Conservation (phyloP, 2,888 invertebrate species). For the Eurytoma adleriae region DNA sequence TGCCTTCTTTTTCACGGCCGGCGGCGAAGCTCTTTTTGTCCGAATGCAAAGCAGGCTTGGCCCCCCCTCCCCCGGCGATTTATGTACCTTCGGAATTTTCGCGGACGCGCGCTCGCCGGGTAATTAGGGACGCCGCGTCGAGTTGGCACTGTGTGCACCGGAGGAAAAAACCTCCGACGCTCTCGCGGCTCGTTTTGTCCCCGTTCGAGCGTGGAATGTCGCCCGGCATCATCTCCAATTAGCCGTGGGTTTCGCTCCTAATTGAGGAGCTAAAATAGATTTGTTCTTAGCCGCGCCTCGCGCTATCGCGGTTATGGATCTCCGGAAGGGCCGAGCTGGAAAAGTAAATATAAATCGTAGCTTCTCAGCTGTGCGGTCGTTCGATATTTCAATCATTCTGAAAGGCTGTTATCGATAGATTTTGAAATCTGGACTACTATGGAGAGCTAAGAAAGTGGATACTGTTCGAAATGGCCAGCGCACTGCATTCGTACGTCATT, state of each 20-base stretch:
- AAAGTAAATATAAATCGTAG: too few species aligned
- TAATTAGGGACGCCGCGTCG: not conserved
- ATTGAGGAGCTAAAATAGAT: slow-evolving; percentile 19
- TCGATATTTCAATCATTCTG: too few species aligned
- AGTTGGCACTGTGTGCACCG: not conserved
- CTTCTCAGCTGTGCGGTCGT: too few species aligned
- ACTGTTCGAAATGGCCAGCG: too few species aligned
- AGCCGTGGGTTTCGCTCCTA: slow-evolving; percentile 11
- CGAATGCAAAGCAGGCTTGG: too few species aligned
- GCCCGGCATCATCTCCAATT: slow-evolving; percentile 12
- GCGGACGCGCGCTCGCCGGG: not conserved
- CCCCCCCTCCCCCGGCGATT: not conserved
- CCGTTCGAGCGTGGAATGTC: not conserved
- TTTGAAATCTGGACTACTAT: too few species aligned
- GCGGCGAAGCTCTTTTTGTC: not conserved
- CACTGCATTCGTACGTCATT: too few species aligned
- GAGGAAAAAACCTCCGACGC: not conserved
- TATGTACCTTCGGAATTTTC: not conserved
- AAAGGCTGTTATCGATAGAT: too few species aligned
- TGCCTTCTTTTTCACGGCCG: slow-evolving; percentile 18
- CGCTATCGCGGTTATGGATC: too few species aligned
- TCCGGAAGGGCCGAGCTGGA: too few species aligned
- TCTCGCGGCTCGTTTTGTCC: not conserved
- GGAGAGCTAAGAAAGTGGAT: too few species aligned
- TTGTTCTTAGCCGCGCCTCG: too few species aligned